Evolutionary conservation across 2,888 invertebrate species (phyloP).

Genomic region (Acleris literana): DNA sequence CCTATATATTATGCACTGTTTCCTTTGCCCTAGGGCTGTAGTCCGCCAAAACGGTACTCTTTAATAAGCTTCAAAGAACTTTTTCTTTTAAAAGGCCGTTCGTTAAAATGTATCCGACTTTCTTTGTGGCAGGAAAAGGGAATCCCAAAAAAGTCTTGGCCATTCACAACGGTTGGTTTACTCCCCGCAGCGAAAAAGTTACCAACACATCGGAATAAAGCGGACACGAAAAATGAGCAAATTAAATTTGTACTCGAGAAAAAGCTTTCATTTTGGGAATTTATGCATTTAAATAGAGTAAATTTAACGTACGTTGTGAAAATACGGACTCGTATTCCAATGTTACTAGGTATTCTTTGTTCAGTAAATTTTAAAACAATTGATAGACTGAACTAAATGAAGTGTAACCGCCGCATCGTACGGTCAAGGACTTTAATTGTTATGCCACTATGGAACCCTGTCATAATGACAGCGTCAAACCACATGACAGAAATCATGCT

Average conservation of each 20-base stretch:
- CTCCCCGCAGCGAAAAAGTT: conserved; percentile 67
- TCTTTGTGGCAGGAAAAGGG: conserved; percentile 70
- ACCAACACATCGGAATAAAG: conserved; percentile 53
- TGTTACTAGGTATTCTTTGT: too few relatives aligned
- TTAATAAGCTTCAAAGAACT: conserved; percentile 74
- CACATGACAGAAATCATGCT: too few relatives aligned
- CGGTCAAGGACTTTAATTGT: too few relatives aligned
- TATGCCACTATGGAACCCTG: too few relatives aligned
- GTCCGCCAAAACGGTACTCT: conserved; percentile 63
- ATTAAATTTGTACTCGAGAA: conserved; percentile 51
- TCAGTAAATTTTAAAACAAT: too few relatives aligned
- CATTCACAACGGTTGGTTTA: conserved; percentile 69
- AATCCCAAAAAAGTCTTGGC: conserved; percentile 63
- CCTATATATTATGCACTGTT: conserved; percentile 50
- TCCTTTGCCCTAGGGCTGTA: conserved; percentile 54
- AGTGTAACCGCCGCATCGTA: too few relatives aligned
- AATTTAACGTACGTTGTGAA: too few relatives aligned
- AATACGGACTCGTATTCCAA: too few relatives aligned
- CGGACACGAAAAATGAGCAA: conserved; percentile 55
- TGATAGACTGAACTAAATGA: too few relatives aligned
- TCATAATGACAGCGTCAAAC: too few relatives aligned
- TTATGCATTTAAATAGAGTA: conserved; percentile 5
- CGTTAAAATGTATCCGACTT: conserved; percentile 71
- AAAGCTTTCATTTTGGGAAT: conserved; percentile 8
- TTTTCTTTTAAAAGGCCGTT: conserved; percentile 66